A percentile compares a stretch with the other conserved stretches of the same genome.
Conservation (phyloP, 2,888 invertebrate genomes). For the Dioctria linearis region DNA sequence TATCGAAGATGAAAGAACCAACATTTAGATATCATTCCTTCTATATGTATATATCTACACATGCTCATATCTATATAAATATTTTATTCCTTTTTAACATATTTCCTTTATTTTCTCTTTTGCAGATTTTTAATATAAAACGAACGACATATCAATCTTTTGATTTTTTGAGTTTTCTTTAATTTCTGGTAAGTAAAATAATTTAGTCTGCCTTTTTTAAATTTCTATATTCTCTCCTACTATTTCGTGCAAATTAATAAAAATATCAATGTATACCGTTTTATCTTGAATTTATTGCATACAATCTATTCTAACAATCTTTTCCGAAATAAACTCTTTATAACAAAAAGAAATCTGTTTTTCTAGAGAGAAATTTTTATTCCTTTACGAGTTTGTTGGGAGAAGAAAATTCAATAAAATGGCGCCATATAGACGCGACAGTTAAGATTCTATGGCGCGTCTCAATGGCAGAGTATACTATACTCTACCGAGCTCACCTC, state of each 20-base stretch:
- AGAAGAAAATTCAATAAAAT: constrained; percentile 46
- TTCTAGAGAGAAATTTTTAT: constrained; percentile 9
- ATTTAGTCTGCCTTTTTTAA: background rate
- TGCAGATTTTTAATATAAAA: constrained; percentile 53
- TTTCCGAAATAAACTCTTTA: constrained; percentile 12
- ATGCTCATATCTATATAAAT: too few species aligned
- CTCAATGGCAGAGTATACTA: constrained; percentile 5
- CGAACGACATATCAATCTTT: constrained; percentile 46
- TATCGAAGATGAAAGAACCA: too few species aligned
- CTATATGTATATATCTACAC: too few species aligned
- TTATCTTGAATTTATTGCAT: background rate
- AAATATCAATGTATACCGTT: background rate
- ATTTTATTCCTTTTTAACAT: too few species aligned
- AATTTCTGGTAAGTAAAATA: constrained; percentile 17
- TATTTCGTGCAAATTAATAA: background rate
- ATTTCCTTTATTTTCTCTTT: constrained; percentile 6
- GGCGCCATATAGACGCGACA: constrained; percentile 71
- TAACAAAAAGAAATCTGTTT: constrained; percentile 1
- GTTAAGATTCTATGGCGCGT: constrained; percentile 68
- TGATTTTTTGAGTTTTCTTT: constrained; percentile 32
- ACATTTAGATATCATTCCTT: too few species aligned
- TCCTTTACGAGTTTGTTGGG: constrained; percentile 16
- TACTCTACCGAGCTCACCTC: background rate
- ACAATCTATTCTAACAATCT: constrained; percentile 11
- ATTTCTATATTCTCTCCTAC: background rate